Evolutionary conservation across 2,888 invertebrate genomes (phyloP), one percentile per base, ranked within the genome.

Genomic region (Cordilura impudica): DNA sequence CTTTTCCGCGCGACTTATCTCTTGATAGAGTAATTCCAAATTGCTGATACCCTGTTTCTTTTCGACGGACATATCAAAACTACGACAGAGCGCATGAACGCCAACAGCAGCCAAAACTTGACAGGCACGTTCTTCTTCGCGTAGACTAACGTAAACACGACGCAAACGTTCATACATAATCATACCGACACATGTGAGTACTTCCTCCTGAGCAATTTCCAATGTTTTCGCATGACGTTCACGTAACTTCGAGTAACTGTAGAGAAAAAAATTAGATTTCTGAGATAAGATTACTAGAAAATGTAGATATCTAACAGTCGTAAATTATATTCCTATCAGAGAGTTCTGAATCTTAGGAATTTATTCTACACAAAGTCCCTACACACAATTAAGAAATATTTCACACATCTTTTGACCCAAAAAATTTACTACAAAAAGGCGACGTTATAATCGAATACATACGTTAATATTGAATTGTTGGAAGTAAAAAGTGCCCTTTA

Each of bases 211-310:
- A 84, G 98, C 98, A 82, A 97, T 97, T 91, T 98, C 98, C 84
- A 98, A 90, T n/a, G 98, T 98, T 91, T 98, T 98, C 6, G 98
- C 98, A 89, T 98, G 98, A 71, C 98, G 92, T 89, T 98, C 98
- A 79, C 97, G 92, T 83, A 95, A 93, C 87, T 95, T 94, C 29
- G 87, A 89, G 84, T 88, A 89, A 83, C 89, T 90, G n/a, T 5
- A 65, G 47, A 23, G 4, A 1, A 2, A 53, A n/a, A 73, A 31
- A 35, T 1, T n/a, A 65, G 19, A 14, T 10, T 53, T 18, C 16
- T 18, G 26, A 47, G 14, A 19, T 8, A n/a, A n/a, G n/a, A n/a
- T n/a, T n/a, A n/a, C n/a, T n/a, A n/a, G n/a, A n/a, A n/a, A n/a
- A n/a, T n/a, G n/a, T n/a, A n/a, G n/a, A n/a, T n/a, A n/a, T n/a